Evolutionary conservation across 2,113 vertebrate genomes (phyloP).

Genomic region (Sigmodon hispidus): DNA sequence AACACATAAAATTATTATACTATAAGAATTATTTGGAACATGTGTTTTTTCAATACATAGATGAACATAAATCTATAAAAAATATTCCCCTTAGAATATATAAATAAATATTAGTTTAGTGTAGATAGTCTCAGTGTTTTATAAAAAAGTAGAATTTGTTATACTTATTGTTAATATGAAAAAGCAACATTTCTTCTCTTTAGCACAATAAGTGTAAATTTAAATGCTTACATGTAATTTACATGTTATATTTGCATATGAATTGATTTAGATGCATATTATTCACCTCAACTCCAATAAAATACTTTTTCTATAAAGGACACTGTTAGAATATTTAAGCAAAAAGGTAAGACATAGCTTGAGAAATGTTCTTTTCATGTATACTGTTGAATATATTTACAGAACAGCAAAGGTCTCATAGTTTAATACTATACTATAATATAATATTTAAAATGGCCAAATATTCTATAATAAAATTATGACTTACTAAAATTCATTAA

Average conservation of each 20-base stretch:
- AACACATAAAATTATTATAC: neutral
- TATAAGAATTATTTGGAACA: neutral
- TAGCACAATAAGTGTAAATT: neutral
- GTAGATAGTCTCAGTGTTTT: neutral
- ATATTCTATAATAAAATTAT: neutral
- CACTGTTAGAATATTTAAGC: neutral
- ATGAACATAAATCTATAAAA: neutral
- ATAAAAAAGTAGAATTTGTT: neutral
- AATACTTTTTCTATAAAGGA: neutral
- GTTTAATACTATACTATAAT: neutral
- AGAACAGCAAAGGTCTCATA: neutral
- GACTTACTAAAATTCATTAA: neutral
- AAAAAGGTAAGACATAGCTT: neutral
- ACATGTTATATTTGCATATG: neutral
- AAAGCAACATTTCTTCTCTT: neutral
- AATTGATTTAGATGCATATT: neutral
- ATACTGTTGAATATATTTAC: neutral
- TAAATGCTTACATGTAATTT: neutral
- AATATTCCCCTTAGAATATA: neutral
- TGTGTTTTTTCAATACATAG: neutral
- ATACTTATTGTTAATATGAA: neutral
- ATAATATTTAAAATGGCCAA: neutral
- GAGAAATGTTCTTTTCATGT: neutral
- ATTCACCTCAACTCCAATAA: neutral
- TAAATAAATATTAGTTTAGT: neutral